Evolutionary conservation across 2,113 vertebrate genomes (phyloP), one percentile per base, ranked within the genome.

Genomic region (Pipa parva): DNA sequence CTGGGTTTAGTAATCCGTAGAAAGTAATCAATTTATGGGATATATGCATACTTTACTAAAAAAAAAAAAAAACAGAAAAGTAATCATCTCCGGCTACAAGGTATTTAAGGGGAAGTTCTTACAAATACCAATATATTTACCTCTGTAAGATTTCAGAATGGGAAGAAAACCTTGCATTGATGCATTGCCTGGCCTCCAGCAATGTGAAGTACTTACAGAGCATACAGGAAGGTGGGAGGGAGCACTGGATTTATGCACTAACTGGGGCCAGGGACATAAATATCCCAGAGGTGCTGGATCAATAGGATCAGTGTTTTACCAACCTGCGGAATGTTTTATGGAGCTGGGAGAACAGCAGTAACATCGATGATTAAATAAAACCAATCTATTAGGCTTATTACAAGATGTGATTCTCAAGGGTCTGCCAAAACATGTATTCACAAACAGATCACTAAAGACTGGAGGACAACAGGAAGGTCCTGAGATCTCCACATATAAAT

Each of bases 311-410:
- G 78, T 87, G 83, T 85, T 87, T 85, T 83, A 81, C 83, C 83
- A 87, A 84, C 79, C 76, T 79, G 72, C 75, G 75, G 78, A 76
- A 79, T 88, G 84, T 85, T 90, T 90, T 89, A 89, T 80, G 87
- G 86, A 79, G 80, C 72, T 31, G 0, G 75, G 78, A 77, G 80
- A 82, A 77, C 54, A 72, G 78, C 72, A 69, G 74, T 79, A 81
- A 69, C 72, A 79, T 81, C 84, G 81, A 84, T 85, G 85, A 88
- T 88, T 88, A 89, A 88, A 86, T 84, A 85, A 86, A 87, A 77
- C 80, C 83, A 83, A 79, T 76, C 21, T 81, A 88, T 89, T 85
- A 85, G 87, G 86, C 84, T 87, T 86, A 88, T 87, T 89, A 88
- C 61, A 73, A 54, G 45, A 58, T 10, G 18, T 21, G 31, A 61